A percentile compares a stretch with the other conserved stretches of the same genome.
Conservation (phyloP, 2,113 vertebrate species). For the Ploceus nigricollis region DNA sequence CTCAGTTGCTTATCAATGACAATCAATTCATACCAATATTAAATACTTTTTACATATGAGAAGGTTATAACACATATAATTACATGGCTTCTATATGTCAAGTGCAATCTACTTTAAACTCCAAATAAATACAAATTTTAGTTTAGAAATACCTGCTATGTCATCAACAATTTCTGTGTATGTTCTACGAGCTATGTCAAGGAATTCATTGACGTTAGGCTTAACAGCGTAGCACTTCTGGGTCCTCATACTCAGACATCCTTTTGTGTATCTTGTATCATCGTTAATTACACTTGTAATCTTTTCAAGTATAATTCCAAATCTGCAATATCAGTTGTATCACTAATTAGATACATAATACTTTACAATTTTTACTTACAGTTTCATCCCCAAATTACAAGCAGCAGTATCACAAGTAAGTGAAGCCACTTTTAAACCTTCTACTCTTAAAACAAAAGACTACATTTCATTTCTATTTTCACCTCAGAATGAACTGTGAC, state of each 20-base stretch:
- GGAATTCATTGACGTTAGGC: conserved; percentile 90
- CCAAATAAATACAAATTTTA: neutral
- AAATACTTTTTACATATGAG: neutral
- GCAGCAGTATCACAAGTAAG: neutral
- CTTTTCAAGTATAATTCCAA: conserved; percentile 87
- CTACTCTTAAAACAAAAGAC: neutral
- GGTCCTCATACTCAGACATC: conserved; percentile 91
- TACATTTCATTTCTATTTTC: neutral
- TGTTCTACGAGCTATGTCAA: conserved; percentile 90
- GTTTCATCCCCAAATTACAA: neutral
- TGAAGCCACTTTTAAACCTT: neutral
- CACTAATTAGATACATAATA: neutral
- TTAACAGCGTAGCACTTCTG: conserved; percentile 97
- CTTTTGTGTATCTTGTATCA: conserved; percentile 87
- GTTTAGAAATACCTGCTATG: conserved; percentile 83
- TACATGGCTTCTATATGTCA: neutral
- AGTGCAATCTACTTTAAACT: neutral
- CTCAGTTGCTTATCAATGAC: neutral
- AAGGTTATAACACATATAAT: neutral
- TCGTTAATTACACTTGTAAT: conserved; percentile 92
- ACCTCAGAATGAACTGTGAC: neutral
- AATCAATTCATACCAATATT: neutral
- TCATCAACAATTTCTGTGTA: conserved; percentile 97
- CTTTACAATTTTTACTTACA: neutral
- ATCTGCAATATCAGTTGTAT: conserved; percentile 73